phyloP scores from a whole-genome alignment of 1,140 invertebrate genomes.

The Drosophila arizonae region DNA sequence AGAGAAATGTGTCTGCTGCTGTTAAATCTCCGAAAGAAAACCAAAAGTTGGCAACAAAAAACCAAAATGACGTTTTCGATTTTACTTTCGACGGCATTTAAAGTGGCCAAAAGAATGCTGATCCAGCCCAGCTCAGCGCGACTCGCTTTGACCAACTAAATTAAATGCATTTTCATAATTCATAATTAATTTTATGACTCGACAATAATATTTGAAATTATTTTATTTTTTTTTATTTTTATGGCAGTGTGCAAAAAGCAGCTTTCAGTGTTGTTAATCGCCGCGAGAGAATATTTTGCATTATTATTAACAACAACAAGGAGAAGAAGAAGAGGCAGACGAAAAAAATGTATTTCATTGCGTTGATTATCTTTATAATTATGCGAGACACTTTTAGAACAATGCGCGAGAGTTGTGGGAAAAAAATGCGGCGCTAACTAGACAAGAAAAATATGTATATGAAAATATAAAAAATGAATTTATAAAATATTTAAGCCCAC shows the following conservation, averaged over 20 bases:
- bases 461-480: slow-evolving; percentile 16
- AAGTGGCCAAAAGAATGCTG: slow-evolving; percentile 39
- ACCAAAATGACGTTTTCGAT: slow-evolving; percentile 9
- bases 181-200: slow-evolving; percentile 39
- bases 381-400: slow-evolving; percentile 39
- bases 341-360: slow-evolving; percentile 29
- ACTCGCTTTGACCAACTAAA: background rate
- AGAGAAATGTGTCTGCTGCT: background rate
- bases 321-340: no score
- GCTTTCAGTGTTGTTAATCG: slow-evolving; percentile 13
- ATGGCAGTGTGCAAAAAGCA: slow-evolving; percentile 12
- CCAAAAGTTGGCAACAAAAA: slow-evolving; percentile 8
- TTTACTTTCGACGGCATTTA: slow-evolving; percentile 37
- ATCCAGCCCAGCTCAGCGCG: background rate
- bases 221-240: background rate
- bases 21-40: background rate
- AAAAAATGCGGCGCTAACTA: slow-evolving; percentile 52
- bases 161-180: slow-evolving; percentile 22
- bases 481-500: background rate
- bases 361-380: slow-evolving; percentile 44
- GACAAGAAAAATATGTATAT: slow-evolving; percentile 41
- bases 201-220: slow-evolving; percentile 12
- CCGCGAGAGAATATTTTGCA: slow-evolving; percentile 25
- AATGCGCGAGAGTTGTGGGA: slow-evolving; percentile 63
- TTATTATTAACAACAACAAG: slow-evolving; percentile 10